A percentile compares a stretch with the other conserved stretches of the same genome.
phyloP scores from a whole-genome alignment of 2,113 vertebrate genomes.

The Zootoca vivipara region DNA sequence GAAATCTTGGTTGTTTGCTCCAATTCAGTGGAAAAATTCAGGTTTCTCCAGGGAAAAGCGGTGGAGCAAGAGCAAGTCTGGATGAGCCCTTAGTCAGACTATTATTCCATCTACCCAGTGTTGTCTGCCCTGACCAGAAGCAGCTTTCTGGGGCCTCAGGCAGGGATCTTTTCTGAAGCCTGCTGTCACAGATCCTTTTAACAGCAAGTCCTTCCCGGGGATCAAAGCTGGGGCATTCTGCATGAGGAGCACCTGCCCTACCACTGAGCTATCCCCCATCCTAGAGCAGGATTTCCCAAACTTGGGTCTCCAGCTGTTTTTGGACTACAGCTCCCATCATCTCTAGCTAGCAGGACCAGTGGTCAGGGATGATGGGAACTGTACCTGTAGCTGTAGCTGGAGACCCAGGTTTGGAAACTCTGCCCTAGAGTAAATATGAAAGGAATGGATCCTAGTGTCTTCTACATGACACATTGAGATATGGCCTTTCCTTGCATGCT shows the following conservation, averaged over 20 bases:
- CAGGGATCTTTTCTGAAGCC: not conserved
- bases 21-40: too few species aligned
- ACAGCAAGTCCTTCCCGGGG: not conserved
- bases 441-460: not conserved
- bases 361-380: too few species aligned
- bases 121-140: not conserved
- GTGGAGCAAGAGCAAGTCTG: too few species aligned
- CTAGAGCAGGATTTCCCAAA: not conserved
- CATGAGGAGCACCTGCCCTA: not conserved
- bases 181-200: not conserved
- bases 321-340: too few species aligned
- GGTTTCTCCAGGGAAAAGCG: too few species aligned
- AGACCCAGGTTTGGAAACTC: too few species aligned
- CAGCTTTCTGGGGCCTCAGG: not conserved
- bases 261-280: not conserved
- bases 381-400: too few species aligned
- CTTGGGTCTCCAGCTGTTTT: too few species aligned
- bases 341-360: too few species aligned
- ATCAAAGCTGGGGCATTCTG: not conserved
- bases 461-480: not conserved
- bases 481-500: not conserved
- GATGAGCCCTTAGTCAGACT: not conserved
- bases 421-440: not conserved
- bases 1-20: too few species aligned
- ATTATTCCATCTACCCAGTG: not conserved